phyloP scores from a whole-genome alignment of 2,888 invertebrate genomes.

The Ichneumoninae sp. region DNA sequence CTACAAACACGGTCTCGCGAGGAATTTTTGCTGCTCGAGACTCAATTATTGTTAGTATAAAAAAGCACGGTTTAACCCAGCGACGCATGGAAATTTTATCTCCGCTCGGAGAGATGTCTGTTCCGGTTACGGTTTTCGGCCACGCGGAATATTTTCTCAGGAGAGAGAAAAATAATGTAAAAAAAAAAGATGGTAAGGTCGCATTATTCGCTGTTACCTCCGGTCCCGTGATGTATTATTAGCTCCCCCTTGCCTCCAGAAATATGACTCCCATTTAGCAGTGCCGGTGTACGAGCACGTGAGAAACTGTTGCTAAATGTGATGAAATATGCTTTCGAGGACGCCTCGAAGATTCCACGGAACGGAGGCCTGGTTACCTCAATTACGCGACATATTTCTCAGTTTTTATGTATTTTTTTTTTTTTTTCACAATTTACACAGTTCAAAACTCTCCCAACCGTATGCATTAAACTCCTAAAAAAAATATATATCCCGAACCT shows the following conservation, averaged over 20 bases:
- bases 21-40: no score
- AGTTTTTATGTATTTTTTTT: not conserved
- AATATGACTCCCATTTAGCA: conserved; percentile 68
- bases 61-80: conserved; percentile 22
- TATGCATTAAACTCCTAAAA: no score
- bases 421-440: not conserved
- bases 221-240: conserved; percentile 61
- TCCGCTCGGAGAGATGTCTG: conserved; percentile 35
- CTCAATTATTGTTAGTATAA: not conserved
- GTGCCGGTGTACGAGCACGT: conserved; percentile 65
- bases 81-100: conserved; percentile 43
- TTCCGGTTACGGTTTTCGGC: conserved; percentile 47
- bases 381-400: conserved; percentile 55
- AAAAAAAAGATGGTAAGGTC: conserved; percentile 50
- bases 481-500: no score
- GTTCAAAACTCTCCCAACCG: no score
- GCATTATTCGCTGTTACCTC: conserved; percentile 61
- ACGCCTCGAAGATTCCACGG: conserved; percentile 55
- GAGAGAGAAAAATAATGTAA: conserved; percentile 10
- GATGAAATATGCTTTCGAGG: conserved; percentile 63
- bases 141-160: conserved; percentile 51
- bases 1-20: conserved; percentile 15
- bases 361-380: conserved; percentile 54
- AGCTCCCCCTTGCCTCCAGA: conserved; percentile 41
- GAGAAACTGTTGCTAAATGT: conserved; percentile 67